Conservation (phyloP, 1,140 invertebrate genomes). For the Drosophila littoralis region DNA sequence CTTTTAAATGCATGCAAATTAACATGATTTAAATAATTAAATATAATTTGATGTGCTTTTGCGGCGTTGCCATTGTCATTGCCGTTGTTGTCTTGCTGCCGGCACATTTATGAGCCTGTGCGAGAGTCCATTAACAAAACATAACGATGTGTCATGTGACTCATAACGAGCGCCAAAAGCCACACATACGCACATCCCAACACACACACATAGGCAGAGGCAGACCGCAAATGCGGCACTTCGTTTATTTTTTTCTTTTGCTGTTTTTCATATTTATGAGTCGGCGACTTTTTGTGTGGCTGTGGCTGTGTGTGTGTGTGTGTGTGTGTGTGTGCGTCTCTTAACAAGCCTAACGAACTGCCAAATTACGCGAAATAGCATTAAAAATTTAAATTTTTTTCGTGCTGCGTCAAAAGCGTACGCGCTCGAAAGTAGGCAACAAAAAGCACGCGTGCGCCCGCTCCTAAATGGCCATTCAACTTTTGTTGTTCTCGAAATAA, state of each 20-base stretch:
- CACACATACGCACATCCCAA: slow-evolving; percentile 14
- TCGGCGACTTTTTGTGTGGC: slow-evolving; percentile 11
- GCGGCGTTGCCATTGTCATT: slow-evolving; percentile 37
- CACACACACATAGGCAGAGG: slow-evolving; percentile 28
- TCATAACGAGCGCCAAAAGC: slow-evolving; percentile 52
- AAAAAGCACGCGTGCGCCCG: slow-evolving; percentile 19
- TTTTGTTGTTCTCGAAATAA: slow-evolving; percentile 47
- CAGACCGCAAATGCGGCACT: slow-evolving; percentile 67
- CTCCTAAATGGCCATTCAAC: slow-evolving; percentile 58
- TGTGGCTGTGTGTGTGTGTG: slow-evolving; percentile 36
- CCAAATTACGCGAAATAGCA: slow-evolving; percentile 80
- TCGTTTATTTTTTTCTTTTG: slow-evolving; percentile 33
- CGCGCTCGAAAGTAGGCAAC: slow-evolving; percentile 70
- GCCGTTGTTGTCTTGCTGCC: slow-evolving; percentile 26
- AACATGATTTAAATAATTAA: slow-evolving; percentile 81
- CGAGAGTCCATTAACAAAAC: slow-evolving; percentile 77
- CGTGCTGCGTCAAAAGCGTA: slow-evolving; percentile 59
- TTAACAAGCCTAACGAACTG: slow-evolving; percentile 80
- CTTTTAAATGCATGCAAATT: slow-evolving; percentile 70
- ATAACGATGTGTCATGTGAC: slow-evolving; percentile 79
- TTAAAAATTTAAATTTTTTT: slow-evolving; percentile 79
- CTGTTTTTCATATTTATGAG: slow-evolving; percentile 75
- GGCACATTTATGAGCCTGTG: slow-evolving; percentile 47
- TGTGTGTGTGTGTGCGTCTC: slow-evolving; percentile 42
- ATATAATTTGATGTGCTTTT: slow-evolving; percentile 76